Evolutionary conservation across 2,888 invertebrate genomes (phyloP).

Genomic region (Torymus texanus): DNA sequence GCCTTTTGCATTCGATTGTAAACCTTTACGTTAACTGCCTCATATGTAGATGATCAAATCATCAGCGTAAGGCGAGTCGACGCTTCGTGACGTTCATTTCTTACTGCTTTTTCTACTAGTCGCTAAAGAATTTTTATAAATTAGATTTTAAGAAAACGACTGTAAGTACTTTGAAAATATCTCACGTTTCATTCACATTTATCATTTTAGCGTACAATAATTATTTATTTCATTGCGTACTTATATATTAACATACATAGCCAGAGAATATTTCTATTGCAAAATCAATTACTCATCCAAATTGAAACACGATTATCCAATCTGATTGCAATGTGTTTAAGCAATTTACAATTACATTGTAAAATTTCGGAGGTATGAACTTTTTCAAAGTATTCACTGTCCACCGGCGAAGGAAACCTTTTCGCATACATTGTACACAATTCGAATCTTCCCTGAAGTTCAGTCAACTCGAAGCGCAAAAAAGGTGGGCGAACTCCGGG

Average conservation of each 20-base stretch:
- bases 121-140: constrained; percentile 10
- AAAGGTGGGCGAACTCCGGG: not conserved
- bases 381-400: no score
- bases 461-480: no score
- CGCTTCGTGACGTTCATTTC: constrained; percentile 22
- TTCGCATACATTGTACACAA: not conserved
- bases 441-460: not conserved
- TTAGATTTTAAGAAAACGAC: constrained; percentile 12
- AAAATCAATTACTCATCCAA: no score
- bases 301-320: no score
- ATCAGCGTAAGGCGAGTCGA: constrained; percentile 27
- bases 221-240: no score
- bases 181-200: not conserved
- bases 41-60: constrained; percentile 4
- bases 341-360: no score
- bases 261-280: no score
- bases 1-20: constrained; percentile 14
- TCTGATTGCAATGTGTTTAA: no score
- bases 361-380: no score
- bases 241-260: no score
- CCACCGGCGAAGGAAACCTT: no score
- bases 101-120: not conserved
- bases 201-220: not conserved
- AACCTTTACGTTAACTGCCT: constrained; percentile 9
- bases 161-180: constrained; percentile 10